A percentile compares a stretch with the other conserved stretches of the same genome.
Evolutionary conservation across 2,888 invertebrate genomes (phyloP).

Genomic region (Rutpela maculata): DNA sequence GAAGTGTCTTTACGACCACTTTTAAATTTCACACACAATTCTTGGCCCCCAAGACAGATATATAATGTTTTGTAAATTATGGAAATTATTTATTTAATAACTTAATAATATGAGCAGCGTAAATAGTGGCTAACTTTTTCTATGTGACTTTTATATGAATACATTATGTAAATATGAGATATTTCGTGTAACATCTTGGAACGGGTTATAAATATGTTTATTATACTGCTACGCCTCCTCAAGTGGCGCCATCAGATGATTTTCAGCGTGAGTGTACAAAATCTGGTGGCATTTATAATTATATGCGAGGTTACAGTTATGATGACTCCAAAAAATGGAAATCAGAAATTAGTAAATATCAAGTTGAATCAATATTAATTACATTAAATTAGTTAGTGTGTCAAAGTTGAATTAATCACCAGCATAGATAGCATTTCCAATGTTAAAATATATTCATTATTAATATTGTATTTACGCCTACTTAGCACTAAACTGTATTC

Average conservation of each 20-base stretch:
- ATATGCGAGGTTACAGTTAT: background rate
- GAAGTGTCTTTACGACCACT: conserved; percentile 58
- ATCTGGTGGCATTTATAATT: background rate
- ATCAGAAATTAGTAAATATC: background rate
- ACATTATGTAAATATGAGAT: conserved; percentile 39
- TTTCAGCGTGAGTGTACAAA: conserved; percentile 7
- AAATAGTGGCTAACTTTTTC: conserved; percentile 39
- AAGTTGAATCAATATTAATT: background rate
- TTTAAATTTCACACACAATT: conserved; percentile 62
- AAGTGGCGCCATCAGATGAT: conserved; percentile 29
- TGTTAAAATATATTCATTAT: no score
- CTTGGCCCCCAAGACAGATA: conserved; percentile 53
- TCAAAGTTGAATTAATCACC: no score
- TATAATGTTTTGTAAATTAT: conserved; percentile 50
- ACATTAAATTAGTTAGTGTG: background rate
- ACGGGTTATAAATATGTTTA: conserved; percentile 31
- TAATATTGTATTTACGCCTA: no score
- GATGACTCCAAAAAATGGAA: background rate
- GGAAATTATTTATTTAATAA: conserved; percentile 50
- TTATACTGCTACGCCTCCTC: conserved; percentile 18
- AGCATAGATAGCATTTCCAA: no score
- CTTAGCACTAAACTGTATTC: no score
- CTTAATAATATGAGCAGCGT: conserved; percentile 33
- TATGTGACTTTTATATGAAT: conserved; percentile 29
- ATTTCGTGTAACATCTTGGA: conserved; percentile 11